These are phyloP conservation scores for Nesogale talazaci DNA, from an alignment of 2,113 vertebrate genomes.

Conservation along the genomic window DNA sequence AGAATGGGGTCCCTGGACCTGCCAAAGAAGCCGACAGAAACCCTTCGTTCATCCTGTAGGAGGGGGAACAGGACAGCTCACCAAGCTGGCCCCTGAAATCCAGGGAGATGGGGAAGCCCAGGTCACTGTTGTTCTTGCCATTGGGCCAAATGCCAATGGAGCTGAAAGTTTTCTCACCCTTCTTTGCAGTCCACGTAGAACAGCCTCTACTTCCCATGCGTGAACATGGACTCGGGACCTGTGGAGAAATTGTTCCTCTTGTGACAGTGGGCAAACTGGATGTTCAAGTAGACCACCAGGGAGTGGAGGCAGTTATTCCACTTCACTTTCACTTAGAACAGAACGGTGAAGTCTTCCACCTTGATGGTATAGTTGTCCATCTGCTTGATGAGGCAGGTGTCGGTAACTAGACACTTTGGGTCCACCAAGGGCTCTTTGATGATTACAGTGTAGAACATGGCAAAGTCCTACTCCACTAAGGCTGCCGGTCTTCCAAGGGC, in stretches of 20 bases:
- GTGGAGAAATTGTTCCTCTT: constrained; percentile 86
- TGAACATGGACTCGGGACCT: too few relatives aligned
- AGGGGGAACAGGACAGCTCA: too few relatives aligned
- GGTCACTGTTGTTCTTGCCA: too few relatives aligned
- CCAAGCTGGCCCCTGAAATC: too few relatives aligned
- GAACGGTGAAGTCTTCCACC: constrained; percentile 95
- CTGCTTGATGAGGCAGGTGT: constrained; percentile 95
- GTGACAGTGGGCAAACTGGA: constrained; percentile 96
- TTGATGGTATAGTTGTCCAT: constrained; percentile 97
- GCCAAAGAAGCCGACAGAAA: too few relatives aligned
- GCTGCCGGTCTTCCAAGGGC: constrained; percentile 94
- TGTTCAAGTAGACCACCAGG: constrained; percentile 96
- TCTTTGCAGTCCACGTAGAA: too few relatives aligned
- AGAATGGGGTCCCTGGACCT: too few relatives aligned
- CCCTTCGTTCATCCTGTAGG: too few relatives aligned
- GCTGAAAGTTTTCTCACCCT: too few relatives aligned
- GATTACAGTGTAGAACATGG: constrained; percentile 96
- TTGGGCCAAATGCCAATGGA: too few relatives aligned
- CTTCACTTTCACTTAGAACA: constrained; percentile 96
- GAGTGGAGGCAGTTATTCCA: constrained; percentile 95
- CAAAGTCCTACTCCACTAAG: constrained; percentile 93
- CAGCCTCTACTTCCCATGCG: too few relatives aligned
- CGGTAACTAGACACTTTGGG: constrained; percentile 94
- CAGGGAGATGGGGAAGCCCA: too few relatives aligned
- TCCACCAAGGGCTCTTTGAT: constrained; percentile 96